Evolutionary conservation across 64 coral and sea anemone species (phyloP).

Genomic region (Stichodactyla helianthus): DNA sequence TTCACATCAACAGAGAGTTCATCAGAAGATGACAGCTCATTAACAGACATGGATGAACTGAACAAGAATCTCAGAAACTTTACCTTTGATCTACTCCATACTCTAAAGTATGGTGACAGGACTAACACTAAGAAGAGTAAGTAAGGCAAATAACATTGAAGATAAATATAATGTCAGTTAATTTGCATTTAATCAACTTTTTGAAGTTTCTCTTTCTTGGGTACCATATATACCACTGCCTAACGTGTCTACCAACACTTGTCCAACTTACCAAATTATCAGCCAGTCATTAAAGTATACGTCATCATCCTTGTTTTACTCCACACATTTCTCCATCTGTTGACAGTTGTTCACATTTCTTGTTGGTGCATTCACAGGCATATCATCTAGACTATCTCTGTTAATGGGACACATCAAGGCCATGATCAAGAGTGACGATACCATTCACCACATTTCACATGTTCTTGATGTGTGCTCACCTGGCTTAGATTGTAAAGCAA

Average conservation of each 20-base stretch:
- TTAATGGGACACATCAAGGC: neutral
- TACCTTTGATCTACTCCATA: neutral
- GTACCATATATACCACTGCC: too few species aligned
- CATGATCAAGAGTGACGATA: neutral
- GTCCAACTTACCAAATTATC: too few species aligned
- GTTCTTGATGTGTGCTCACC: neutral
- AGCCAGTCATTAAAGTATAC: too few species aligned
- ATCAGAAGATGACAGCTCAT: conserved; percentile 58
- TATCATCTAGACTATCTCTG: neutral
- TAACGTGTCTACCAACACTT: too few species aligned
- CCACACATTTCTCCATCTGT: too few species aligned
- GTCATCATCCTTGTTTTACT: neutral
- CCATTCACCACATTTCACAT: neutral
- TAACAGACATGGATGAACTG: conserved; percentile 68
- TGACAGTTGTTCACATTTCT: neutral
- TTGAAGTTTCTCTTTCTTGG: too few species aligned
- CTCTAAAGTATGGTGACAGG: neutral
- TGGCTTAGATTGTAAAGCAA: conserved; percentile 7
- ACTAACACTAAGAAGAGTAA: neutral
- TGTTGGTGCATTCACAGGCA: neutral
- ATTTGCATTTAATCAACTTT: neutral
- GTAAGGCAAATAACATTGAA: neutral
- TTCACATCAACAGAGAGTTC: conserved; percentile 24
- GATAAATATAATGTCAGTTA: neutral
- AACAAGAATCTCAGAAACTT: conserved; percentile 51